phyloP scores from a whole-genome alignment of 1,140 invertebrate species.

The Tribolium castaneum region DNA sequence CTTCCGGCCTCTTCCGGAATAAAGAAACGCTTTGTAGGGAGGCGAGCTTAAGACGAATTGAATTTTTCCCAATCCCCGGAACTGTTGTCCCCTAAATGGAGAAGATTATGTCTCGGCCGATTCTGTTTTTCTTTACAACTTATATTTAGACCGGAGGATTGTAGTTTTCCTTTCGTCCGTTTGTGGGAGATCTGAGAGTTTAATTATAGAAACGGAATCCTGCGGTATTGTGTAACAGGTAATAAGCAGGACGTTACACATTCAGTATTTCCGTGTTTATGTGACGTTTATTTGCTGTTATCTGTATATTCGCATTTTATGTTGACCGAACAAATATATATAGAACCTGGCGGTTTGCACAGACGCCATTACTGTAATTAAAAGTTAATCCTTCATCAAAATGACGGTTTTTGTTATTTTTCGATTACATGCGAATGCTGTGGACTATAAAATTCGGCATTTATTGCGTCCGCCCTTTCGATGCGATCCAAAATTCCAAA shows the following conservation, averaged over 20 bases:
- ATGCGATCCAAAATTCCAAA: not conserved
- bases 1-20: not conserved
- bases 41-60: slow-evolving; percentile 31
- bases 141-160: slow-evolving; percentile 22
- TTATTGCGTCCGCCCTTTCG: not conserved
- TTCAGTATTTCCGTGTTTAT: slow-evolving; percentile 1
- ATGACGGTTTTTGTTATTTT: slow-evolving; percentile 3
- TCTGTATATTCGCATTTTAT: not conserved
- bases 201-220: slow-evolving; percentile 23
- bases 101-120: slow-evolving; percentile 19
- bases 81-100: slow-evolving; percentile 29
- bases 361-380: slow-evolving; percentile 7
- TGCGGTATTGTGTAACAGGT: not conserved
- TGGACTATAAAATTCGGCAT: not conserved
- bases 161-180: not conserved
- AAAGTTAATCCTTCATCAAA: slow-evolving; percentile 12
- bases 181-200: not conserved
- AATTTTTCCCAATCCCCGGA: slow-evolving; percentile 31
- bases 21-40: slow-evolving; percentile 18
- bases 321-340: not conserved
- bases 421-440: not conserved
- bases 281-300: slow-evolving; percentile 11
- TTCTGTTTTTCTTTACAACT: slow-evolving; percentile 31
- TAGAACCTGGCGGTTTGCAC: not conserved
- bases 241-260: slow-evolving; percentile 9